phyloP scores from a whole-genome alignment of 1,140 invertebrate species.

The Colletes gigas region DNA sequence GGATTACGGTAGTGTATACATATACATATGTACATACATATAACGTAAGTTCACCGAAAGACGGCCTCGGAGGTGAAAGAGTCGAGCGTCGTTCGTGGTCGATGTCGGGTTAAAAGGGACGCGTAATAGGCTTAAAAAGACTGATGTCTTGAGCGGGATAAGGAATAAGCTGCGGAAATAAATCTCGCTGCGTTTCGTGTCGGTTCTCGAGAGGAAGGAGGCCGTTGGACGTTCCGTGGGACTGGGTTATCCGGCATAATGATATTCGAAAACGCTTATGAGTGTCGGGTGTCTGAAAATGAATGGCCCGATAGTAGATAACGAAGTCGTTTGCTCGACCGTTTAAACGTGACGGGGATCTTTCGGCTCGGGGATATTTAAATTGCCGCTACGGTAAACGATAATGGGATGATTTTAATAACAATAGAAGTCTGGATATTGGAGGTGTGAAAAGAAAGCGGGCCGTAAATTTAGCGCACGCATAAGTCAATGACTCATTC shows the following conservation, averaged over 20 bases:
- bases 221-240: neutral
- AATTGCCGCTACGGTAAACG: neutral
- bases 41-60: constrained; percentile 10
- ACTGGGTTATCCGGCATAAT: constrained; percentile 29
- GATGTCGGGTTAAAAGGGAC: constrained; percentile 47
- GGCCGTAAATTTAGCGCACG: neutral
- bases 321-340: neutral
- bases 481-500: constrained; percentile 3
- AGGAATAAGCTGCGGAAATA: constrained; percentile 58
- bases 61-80: neutral
- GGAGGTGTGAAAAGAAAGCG: neutral
- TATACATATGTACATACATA: too few species aligned
- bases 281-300: constrained; percentile 45
- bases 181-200: constrained; percentile 43
- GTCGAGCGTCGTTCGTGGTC: neutral
- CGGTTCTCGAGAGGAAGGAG: neutral
- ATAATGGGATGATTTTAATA: constrained; percentile 33
- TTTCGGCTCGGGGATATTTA: neutral
- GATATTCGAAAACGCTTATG: constrained; percentile 46
- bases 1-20: constrained; percentile 27
- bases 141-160: constrained; percentile 56
- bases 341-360: neutral
- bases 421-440: constrained; percentile 25
- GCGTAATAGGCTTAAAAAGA: constrained; percentile 63
- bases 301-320: constrained; percentile 40